Percentiles rank a stretch among this genome's conserved stretches.
Conservation (phyloP, 1,140 invertebrate genomes). For the Eubasilissa regina region DNA sequence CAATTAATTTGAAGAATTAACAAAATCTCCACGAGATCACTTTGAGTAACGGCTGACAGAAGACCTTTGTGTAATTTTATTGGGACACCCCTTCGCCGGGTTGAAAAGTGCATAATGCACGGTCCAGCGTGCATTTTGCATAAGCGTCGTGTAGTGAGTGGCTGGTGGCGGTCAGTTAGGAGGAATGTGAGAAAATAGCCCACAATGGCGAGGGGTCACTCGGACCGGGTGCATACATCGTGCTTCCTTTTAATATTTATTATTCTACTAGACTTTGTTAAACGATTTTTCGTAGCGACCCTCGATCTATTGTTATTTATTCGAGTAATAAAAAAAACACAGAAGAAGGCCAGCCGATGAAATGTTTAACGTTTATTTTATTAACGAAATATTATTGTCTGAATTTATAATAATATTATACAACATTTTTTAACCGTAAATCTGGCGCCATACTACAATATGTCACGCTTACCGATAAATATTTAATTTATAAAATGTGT, state of each 20-base stretch:
- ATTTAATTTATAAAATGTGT: too few species aligned
- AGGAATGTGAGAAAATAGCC: constrained; percentile 5
- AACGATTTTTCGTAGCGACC: constrained; percentile 15
- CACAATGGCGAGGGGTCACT: not conserved
- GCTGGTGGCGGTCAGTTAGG: constrained; percentile 13
- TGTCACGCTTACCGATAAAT: too few species aligned
- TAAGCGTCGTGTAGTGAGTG: constrained; percentile 6
- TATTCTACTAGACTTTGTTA: constrained; percentile 17
- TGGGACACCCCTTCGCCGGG: constrained; percentile 2
- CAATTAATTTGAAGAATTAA: too few species aligned
- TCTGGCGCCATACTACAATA: too few species aligned
- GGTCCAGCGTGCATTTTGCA: constrained; percentile 8
- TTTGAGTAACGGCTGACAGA: not conserved
- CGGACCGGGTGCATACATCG: not conserved
- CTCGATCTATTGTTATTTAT: not conserved
- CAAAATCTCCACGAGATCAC: too few species aligned
- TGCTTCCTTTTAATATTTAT: constrained; percentile 8
- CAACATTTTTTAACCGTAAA: too few species aligned
- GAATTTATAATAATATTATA: too few species aligned
- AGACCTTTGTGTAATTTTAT: not conserved
- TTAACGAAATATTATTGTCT: too few species aligned
- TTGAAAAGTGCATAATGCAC: constrained; percentile 7
- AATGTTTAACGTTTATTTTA: too few species aligned
- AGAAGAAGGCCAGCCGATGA: not conserved
- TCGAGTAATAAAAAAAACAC: constrained; percentile 5